phyloP scores from a whole-genome alignment of 2,888 invertebrate species.

The Chesias legatella region DNA sequence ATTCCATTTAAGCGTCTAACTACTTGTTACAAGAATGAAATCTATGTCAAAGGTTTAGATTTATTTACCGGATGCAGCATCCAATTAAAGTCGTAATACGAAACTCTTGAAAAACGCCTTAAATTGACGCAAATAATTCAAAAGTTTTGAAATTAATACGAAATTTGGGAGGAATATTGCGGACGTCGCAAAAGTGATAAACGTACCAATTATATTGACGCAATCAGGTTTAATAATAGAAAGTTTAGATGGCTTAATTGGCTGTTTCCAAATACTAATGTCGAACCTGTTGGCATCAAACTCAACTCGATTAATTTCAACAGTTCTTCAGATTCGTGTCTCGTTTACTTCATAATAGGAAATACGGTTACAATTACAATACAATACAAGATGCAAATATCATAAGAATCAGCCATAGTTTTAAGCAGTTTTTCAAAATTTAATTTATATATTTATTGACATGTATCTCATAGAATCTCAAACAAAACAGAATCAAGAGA shows the following conservation, averaged over 20 bases:
- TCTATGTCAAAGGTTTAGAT: slow-evolving; percentile 74
- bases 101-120: slow-evolving; percentile 68
- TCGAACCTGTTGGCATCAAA: no score
- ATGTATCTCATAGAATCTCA: slow-evolving; percentile 34
- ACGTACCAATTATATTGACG: slow-evolving; percentile 25
- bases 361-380: no score
- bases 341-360: no score
- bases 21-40: slow-evolving; percentile 71
- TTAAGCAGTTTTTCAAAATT: background rate
- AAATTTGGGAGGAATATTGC: slow-evolving; percentile 64
- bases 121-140: slow-evolving; percentile 70
- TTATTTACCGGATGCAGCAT: slow-evolving; percentile 73
- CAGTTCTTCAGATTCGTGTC: no score
- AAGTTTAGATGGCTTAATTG: no score
- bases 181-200: slow-evolving; percentile 47
- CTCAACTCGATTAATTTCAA: no score
- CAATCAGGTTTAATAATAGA: no score
- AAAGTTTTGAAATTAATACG: slow-evolving; percentile 72
- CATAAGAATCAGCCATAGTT: no score
- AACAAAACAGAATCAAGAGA: slow-evolving; percentile 41
- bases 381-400: no score
- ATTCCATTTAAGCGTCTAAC: slow-evolving; percentile 41
- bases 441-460: no score
- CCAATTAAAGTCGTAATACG: slow-evolving; percentile 77
- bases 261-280: no score